phyloP scores from a whole-genome alignment of 64 coral and sea anemone genomes.

The Stichodactyla helianthus region DNA sequence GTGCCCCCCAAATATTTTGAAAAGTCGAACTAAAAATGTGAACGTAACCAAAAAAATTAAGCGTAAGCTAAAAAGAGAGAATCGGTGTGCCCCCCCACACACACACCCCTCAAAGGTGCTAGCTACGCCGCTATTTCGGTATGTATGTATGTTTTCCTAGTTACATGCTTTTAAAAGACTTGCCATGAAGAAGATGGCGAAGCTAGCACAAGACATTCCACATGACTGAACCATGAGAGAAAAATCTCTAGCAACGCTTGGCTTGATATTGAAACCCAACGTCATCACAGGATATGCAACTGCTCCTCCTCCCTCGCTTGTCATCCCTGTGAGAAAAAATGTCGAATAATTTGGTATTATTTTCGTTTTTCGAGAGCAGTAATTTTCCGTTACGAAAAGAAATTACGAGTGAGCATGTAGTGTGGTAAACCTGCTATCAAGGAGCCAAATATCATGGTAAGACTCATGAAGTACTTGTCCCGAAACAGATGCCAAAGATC shows the following conservation, averaged over 20 bases:
- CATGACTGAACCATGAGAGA: conserved; percentile 78
- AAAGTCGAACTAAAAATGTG: no score
- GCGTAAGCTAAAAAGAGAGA: no score
- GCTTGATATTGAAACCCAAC: conserved; percentile 54
- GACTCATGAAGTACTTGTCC: conserved; percentile 71
- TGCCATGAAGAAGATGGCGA: conserved; percentile 79
- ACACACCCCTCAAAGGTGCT: no score
- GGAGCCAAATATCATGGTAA: conserved; percentile 93
- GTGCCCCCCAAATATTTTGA: no score
- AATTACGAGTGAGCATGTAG: not conserved
- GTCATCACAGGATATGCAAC: conserved; percentile 86
- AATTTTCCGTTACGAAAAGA: no score
- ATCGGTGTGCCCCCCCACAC: no score
- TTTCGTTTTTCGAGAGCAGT: no score
- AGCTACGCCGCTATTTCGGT: no score
- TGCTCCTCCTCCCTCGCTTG: conserved; percentile 73
- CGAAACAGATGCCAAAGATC: conserved; percentile 62
- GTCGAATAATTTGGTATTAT: no score
- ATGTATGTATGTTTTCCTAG: not conserved
- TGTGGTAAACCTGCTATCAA: conserved; percentile 73
- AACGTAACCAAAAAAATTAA: no score
- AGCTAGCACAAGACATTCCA: conserved; percentile 81
- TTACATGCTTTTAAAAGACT: not conserved
- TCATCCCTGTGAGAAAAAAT: conserved; percentile 48
- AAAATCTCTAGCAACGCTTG: conserved; percentile 73